Evolutionary conservation across 2,888 invertebrate species (phyloP), one percentile per base, ranked within the genome.

Genomic region (Pterostichus niger): DNA sequence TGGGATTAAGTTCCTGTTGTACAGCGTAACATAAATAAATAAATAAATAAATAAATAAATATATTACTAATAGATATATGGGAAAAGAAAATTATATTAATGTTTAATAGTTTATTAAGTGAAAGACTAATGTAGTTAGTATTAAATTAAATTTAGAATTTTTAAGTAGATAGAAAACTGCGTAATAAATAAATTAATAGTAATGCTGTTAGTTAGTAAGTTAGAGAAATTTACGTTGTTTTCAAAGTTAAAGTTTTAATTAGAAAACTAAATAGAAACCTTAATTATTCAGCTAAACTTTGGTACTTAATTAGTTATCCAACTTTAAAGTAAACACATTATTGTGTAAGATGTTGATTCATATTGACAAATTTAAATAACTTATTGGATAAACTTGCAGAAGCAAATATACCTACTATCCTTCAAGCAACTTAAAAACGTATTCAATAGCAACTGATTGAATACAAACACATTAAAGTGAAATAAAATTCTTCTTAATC

Each of bases 251-350:
- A 44, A 71, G 71, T 71, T 71, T 71, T 71, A 71, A 71, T 71
- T 46, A 44, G 71, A 71, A 71, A 71, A 46, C 71, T 71, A 71
- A 71, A 71, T 71, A 71, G 46, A 71, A 71, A 44, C 46, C 49
- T 71, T 71, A 71, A 71, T 71, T 71, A 71, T 71, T 40, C 15
- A 71, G 46, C 17, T 13, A 40, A 71, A 71, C 71, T 71, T 71
- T 40, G 11, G 15, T 9, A 17, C 46, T 71, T 44, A 71, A 71
- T 71, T 71, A 71, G 44, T 71, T 71, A 71, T 24, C 31, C 13
- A 71, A 71, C 17, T 71, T 71, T 71, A 46, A 15, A 71, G 46
- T 71, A 71, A 46, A 71, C 44, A 71, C 49, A 17, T 71, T 46
- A 44, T 71, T 71, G 44, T 71, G 44, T 71, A 68, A 40, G 24